Conservation (phyloP, 2,113 vertebrate species). For the Chroicocephalus ridibundus region DNA sequence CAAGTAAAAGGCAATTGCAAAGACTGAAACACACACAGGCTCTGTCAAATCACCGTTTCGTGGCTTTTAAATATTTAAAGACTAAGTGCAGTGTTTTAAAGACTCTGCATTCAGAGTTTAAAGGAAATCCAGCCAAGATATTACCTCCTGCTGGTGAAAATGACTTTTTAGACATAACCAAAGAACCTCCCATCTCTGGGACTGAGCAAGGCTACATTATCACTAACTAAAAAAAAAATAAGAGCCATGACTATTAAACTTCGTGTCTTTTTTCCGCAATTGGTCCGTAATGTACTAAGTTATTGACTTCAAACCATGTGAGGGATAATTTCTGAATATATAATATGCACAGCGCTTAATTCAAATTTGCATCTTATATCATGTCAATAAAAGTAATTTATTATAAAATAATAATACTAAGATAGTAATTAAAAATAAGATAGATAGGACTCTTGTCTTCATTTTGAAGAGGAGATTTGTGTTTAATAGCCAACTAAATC, state of each 20-base stretch:
- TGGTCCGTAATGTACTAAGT: background rate
- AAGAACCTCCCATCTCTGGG: background rate
- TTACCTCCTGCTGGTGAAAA: background rate
- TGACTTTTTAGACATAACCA: background rate
- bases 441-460: rapidly evolving
- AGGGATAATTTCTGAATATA: background rate
- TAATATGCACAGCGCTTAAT: background rate
- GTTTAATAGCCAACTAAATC: background rate
- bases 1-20: background rate
- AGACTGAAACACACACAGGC: background rate
- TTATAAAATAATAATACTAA: background rate
- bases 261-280: background rate
- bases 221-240: background rate
- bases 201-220: background rate
- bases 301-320: background rate
- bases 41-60: background rate
- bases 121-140: background rate
- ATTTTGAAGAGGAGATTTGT: background rate
- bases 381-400: background rate
- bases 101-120: background rate
- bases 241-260: background rate
- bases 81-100: background rate
- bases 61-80: background rate
- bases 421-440: background rate
- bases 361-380: background rate